These are phyloP conservation scores for Anguilla obscura DNA, from an alignment of 2,797 vertebrate genomes.

Conservation along the genomic window DNA sequence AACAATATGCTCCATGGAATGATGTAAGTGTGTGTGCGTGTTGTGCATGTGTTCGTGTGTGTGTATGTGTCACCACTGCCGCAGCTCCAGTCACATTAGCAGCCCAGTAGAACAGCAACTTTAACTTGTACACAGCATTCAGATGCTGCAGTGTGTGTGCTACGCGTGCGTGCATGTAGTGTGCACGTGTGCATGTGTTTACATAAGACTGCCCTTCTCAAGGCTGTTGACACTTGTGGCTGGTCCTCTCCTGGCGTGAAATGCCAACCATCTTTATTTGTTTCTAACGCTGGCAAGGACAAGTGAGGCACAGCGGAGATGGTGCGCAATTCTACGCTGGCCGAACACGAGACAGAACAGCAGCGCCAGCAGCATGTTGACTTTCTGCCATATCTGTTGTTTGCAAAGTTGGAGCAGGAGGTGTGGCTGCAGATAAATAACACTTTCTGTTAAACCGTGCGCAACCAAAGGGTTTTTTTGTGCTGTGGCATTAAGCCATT, in stretches of 20 bases:
- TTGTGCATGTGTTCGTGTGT: neutral
- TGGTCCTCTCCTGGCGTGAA: neutral
- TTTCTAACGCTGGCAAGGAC: neutral
- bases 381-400: conserved; percentile 12
- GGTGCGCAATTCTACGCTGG: neutral
- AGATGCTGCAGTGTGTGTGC: neutral
- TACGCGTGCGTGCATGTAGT: neutral
- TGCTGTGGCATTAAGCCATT: neutral
- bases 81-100: neutral
- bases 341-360: neutral
- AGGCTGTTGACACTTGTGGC: neutral
- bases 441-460: neutral
- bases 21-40: neutral
- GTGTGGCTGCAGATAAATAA: neutral
- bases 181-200: neutral
- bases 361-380: neutral
- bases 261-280: conserved; percentile 4
- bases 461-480: neutral
- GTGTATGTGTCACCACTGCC: neutral
- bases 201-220: neutral
- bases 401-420: neutral
- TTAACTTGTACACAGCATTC: neutral
- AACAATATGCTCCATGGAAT: neutral
- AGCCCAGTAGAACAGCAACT: neutral
- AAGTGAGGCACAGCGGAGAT: neutral